Conservation (phyloP, 1,140 invertebrate genomes). For the Neodiprion pinetum region DNA sequence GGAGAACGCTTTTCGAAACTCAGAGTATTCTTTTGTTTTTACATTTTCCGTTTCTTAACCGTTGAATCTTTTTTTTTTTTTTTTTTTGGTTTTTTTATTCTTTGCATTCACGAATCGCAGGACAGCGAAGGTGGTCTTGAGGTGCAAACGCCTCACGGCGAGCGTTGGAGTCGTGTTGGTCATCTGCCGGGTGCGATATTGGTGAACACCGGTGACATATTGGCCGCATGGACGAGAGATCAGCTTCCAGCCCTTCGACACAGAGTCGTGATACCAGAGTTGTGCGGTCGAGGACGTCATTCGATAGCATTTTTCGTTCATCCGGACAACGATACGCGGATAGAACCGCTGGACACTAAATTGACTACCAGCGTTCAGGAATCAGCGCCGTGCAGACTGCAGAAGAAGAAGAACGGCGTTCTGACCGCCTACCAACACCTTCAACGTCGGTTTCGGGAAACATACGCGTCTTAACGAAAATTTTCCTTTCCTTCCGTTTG, state of each 20-base stretch:
- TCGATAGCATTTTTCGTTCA: slow-evolving; percentile 81
- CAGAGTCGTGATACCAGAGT: slow-evolving; percentile 74
- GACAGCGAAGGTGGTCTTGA: slow-evolving; percentile 72
- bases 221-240: slow-evolving; percentile 78
- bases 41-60: no score
- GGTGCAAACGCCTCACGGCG: slow-evolving; percentile 69
- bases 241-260: slow-evolving; percentile 75
- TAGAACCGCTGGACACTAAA: slow-evolving; percentile 66
- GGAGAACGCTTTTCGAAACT: no score
- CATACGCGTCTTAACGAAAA: slow-evolving; percentile 65
- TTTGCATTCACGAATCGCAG: slow-evolving; percentile 29
- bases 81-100: no score
- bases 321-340: slow-evolving; percentile 68
- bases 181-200: slow-evolving; percentile 81
- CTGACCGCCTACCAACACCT: slow-evolving; percentile 74
- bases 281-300: slow-evolving; percentile 69
- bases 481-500: neutral
- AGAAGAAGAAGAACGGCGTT: slow-evolving; percentile 65
- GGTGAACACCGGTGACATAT: slow-evolving; percentile 79
- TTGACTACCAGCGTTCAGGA: slow-evolving; percentile 54
- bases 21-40: no score
- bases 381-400: slow-evolving; percentile 50
- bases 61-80: no score
- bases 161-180: slow-evolving; percentile 77
- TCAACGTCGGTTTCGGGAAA: slow-evolving; percentile 73